phyloP scores from a whole-genome alignment of 2,888 invertebrate genomes.

The Diogma glabrata region DNA sequence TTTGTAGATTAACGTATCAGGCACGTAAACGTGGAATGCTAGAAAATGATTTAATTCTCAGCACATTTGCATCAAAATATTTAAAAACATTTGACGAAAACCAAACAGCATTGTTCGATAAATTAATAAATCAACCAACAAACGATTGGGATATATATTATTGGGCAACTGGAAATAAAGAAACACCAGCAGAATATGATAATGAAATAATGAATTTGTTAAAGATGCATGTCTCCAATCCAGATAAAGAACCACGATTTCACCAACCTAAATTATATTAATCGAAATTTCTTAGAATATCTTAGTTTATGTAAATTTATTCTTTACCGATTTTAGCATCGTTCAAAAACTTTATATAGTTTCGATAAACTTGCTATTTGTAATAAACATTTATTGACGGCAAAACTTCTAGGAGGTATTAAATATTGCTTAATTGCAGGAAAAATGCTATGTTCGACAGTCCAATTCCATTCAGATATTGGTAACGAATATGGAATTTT shows the following conservation, averaged over 20 bases:
- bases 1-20: constrained; percentile 70
- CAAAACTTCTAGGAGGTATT: constrained; percentile 63
- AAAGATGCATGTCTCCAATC: constrained; percentile 72
- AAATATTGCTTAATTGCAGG: constrained; percentile 68
- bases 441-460: constrained; percentile 72
- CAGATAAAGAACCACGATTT: constrained; percentile 51
- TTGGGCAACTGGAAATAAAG: constrained; percentile 76
- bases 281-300: constrained; percentile 50
- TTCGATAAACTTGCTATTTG: constrained; percentile 80
- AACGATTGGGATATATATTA: constrained; percentile 97
- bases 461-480: constrained; percentile 47
- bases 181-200: constrained; percentile 74
- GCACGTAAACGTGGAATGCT: constrained; percentile 93
- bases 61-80: constrained; percentile 81
- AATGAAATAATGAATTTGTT: constrained; percentile 76
- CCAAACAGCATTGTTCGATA: constrained; percentile 71
- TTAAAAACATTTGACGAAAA: constrained; percentile 55
- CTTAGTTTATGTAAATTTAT: constrained; percentile 31
- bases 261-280: constrained; percentile 48
- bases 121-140: constrained; percentile 78
- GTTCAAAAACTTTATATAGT: constrained; percentile 93
- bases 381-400: constrained; percentile 63
- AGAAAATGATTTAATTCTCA: constrained; percentile 83
- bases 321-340: constrained; percentile 64
- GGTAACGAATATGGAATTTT: constrained; percentile 37